Base-by-base conservation (phyloP, 2,113 vertebrate genomes). In the Gadus macrocephalus region DNA sequence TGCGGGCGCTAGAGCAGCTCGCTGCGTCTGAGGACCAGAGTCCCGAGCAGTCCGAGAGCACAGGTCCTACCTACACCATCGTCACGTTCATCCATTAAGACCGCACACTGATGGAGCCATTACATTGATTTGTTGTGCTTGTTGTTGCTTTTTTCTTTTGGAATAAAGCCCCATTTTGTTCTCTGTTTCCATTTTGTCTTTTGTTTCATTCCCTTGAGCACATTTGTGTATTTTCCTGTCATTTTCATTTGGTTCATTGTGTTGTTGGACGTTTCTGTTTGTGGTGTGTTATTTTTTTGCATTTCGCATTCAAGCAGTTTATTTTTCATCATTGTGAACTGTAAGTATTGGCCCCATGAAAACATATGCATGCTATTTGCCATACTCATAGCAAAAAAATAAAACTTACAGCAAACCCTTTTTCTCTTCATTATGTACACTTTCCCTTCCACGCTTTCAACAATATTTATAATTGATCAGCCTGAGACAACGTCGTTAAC, bases 21-120 rank as follows among this genome's bases (percentile, higher is more conserved):
- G 94, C 96, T 75, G 95, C 94, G 65, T 98, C 97, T 66, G 96
- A 98, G 88, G 96, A 99, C 81, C 94, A 94, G 83, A 86, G 86
- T 71, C 87, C 89, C 15, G 87, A 85, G 15, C 95, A 96, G 89
- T 94, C 94, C 67, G 95, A 94, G 93, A 96, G 93, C 93, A 95
- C 96, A 99, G 97, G 97, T 99, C 97, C 96, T 95, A 93, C 95
- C 95, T 98, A 95, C 91, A 93, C 93, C 84, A 95, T 98, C 90
- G 95, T 98, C 93, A 97, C 96, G 0, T 99, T 99, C 91, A 98
- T 99, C 89, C 95, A 97, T 91, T 98, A 93, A 94, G 88, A 86
- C 80, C 80, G 86, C 82, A 88, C 87, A 56, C 83, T 89, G 89
- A 27, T 90, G 90, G 90, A 92, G 92, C 91, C 91, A 89, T 90